Percentiles rank a stretch among this genome's conserved stretches.
Evolutionary conservation across 1,140 invertebrate species (phyloP).

Genomic region (Planococcus citri): DNA sequence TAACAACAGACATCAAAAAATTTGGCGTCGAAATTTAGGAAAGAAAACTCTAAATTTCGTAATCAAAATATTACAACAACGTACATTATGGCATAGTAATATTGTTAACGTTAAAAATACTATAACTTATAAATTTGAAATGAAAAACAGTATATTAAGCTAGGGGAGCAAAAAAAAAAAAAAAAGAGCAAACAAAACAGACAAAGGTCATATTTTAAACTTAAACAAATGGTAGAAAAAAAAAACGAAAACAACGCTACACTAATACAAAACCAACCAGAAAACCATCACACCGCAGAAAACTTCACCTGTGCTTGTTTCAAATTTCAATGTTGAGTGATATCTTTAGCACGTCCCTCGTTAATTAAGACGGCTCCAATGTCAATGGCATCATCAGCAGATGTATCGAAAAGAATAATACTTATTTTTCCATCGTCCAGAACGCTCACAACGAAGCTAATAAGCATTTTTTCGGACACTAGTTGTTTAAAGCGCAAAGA

Average conservation of each 20-base stretch:
- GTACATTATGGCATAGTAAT: neutral
- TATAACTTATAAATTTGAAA: too few relatives aligned
- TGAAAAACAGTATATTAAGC: too few relatives aligned
- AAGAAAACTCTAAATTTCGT: neutral
- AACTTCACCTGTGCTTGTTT: neutral
- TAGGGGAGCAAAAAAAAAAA: too few relatives aligned
- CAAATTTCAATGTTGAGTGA: neutral
- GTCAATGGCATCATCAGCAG: neutral
- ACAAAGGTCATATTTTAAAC: too few relatives aligned
- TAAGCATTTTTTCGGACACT: neutral
- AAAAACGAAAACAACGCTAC: neutral
- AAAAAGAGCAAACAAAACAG: too few relatives aligned
- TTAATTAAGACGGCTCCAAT: neutral
- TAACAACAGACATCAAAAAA: neutral
- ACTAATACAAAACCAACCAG: neutral
- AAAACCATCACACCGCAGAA: neutral
- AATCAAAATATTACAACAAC: neutral
- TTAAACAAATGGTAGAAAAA: too few relatives aligned
- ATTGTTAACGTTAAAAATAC: too few relatives aligned
- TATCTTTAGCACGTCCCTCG: neutral
- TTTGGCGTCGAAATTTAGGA: neutral
- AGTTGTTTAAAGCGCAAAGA: neutral
- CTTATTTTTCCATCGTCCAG: neutral
- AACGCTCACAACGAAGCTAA: neutral
- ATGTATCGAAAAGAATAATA: neutral